A percentile compares a stretch with the other conserved stretches of the same genome.
Conservation (phyloP, 1,140 invertebrate species). For the Liolophura sinensis region DNA sequence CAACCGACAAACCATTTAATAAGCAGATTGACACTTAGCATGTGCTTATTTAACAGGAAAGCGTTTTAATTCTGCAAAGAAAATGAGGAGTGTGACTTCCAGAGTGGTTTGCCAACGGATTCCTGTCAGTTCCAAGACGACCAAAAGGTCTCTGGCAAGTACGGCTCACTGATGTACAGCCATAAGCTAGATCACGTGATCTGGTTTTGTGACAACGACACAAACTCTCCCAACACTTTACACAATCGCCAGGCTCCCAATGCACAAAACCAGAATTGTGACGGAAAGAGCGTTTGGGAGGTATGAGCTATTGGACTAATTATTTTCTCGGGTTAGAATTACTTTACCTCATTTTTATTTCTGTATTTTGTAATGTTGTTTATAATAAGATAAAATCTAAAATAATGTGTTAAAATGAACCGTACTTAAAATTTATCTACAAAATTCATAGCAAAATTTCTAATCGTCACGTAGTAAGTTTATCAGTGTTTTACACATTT, state of each 20-base stretch:
- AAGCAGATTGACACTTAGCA: no score
- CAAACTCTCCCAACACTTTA: background rate
- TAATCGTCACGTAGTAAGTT: no score
- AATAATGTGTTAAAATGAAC: no score
- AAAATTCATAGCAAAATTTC: no score
- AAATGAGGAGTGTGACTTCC: background rate
- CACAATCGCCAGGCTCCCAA: slow-evolving; percentile 5
- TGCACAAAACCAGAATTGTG: slow-evolving; percentile 5
- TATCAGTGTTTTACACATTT: no score
- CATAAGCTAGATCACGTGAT: background rate
- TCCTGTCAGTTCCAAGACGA: slow-evolving; percentile 4
- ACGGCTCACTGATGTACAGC: slow-evolving; percentile 4
- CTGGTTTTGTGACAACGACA: slow-evolving; percentile 11
- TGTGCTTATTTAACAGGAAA: background rate
- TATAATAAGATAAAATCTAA: no score
- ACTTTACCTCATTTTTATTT: no score
- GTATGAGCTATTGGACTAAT: background rate
- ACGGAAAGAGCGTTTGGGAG: slow-evolving; percentile 5
- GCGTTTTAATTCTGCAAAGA: background rate
- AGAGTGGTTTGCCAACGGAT: background rate
- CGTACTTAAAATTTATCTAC: no score
- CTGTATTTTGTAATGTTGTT: no score
- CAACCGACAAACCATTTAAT: no score
- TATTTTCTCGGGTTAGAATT: no score
- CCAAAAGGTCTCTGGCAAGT: background rate